Base-by-base conservation (phyloP, 1,140 invertebrate genomes). In the Hycleus cichorii region DNA sequence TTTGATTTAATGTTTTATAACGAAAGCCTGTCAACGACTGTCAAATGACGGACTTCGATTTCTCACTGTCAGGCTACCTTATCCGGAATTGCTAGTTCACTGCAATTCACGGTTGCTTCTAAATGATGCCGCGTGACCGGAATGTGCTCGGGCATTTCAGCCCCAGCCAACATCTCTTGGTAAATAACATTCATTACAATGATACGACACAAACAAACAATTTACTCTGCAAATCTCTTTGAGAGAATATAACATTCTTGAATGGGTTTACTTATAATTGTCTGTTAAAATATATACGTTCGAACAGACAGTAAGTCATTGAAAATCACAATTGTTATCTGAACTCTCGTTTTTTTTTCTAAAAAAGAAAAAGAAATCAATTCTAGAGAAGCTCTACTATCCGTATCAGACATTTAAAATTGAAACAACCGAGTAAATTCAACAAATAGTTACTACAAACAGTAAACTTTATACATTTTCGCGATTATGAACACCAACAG, bases 41-140 rank as follows among this genome's bases (percentile, higher is more conserved):
- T 58, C 60, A 61, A 62, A 67, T 65, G 59, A 62, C 60, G 60
- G 60, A 45, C 53, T 46, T 45, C 65, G 56, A 69, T 69, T 69
- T 68, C 66, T 69, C 65, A 66, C 62, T 65, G 68, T 69, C 68
- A 64, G 49, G 48, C 55, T 57, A 63, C 64, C 65, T 67, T 67
- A 60, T 57, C 58, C 60, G 51, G 65, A 69, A 69, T 69, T 69
- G 62, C 58, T 32, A 57, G 58, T 67, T 58, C 60, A 60, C 57
- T 65, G 60, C 60, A 60, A 59, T 62, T 62, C 60, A 66, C 54
- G 55, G 59, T 53, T 57, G 55, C 50, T 7, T 62, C 62, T 61
- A 62, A 68, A 65, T 62, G 50, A 65, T 57, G 52, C 52, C 58
- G 47, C 64, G 59, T 63, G 64, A 66, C 66, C 49, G 27, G 62